These are phyloP conservation scores for Oncorhynchus clarkii DNA, from an alignment of 2,113 vertebrate species.

Conservation along the genomic window DNA sequence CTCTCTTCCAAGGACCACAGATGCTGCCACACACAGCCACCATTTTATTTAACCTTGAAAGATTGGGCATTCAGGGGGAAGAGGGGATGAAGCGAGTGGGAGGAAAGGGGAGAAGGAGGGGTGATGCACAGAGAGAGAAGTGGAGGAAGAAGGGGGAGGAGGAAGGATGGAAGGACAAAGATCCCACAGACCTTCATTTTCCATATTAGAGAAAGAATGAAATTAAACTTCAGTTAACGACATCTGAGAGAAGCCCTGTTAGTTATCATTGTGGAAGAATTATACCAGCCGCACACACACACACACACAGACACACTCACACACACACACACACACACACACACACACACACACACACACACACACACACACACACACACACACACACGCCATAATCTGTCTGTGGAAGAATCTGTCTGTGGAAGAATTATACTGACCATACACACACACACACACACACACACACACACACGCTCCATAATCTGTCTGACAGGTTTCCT, in stretches of 20 bases:
- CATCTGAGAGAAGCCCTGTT: slow-evolving; percentile 53
- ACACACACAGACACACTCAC: no score
- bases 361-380: slow-evolving; percentile 29
- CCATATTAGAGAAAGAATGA: slow-evolving; percentile 3
- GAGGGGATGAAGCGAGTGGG: background rate
- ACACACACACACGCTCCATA: slow-evolving; percentile 29
- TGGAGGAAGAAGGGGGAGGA: background rate
- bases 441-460: slow-evolving; percentile 20
- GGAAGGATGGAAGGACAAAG: background rate
- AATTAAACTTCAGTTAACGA: background rate
- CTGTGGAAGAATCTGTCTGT: slow-evolving; percentile 39
- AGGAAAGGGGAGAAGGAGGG: background rate
- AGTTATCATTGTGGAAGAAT: slow-evolving; percentile 81
- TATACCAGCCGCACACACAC: slow-evolving; percentile 71
- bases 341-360: slow-evolving; percentile 40
- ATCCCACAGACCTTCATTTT: background rate
- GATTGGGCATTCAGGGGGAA: background rate
- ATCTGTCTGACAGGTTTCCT: background rate
- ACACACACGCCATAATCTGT: slow-evolving; percentile 13
- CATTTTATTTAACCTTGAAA: slow-evolving; percentile 8
- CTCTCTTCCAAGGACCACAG: slow-evolving; percentile 59
- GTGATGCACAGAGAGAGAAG: background rate
- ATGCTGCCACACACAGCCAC: slow-evolving; percentile 30
- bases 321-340: slow-evolving; percentile 31
- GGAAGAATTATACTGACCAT: slow-evolving; percentile 77